Percentiles rank a stretch among this genome's conserved stretches.
These are phyloP conservation scores for Conistra vaccinii DNA, from an alignment of 2,888 invertebrate species.

Conservation along the genomic window DNA sequence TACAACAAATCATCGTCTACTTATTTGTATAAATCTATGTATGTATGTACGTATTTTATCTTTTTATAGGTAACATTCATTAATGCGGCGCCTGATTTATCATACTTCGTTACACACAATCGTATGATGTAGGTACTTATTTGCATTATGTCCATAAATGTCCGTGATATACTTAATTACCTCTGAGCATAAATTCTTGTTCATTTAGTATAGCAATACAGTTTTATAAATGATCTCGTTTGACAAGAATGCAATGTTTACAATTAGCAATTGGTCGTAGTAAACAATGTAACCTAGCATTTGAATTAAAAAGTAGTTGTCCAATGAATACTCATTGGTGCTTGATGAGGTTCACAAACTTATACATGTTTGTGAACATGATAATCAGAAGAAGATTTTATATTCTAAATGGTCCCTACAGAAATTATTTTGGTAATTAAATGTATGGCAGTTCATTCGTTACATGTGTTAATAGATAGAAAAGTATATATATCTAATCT, in stretches of 20 bases:
- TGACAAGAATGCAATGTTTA: conserved; percentile 11
- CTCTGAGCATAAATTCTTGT: conserved; percentile 1
- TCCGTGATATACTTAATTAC: conserved; percentile 35
- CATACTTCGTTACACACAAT: conserved; percentile 20
- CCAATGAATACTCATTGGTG: no score
- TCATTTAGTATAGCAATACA: conserved; percentile 13
- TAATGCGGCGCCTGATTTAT: conserved; percentile 36
- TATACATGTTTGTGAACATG: conserved; percentile 12
- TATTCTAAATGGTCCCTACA: neutral
- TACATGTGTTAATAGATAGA: conserved; percentile 32
- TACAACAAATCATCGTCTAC: neutral
- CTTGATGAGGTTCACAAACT: no score
- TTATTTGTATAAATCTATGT: neutral
- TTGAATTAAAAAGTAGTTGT: conserved; percentile 6
- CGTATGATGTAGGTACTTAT: conserved; percentile 3
- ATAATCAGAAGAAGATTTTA: neutral
- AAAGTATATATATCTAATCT: conserved; percentile 72
- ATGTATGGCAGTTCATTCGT: neutral
- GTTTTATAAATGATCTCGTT: conserved; percentile 9
- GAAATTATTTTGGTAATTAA: conserved; percentile 2
- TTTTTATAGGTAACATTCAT: conserved; percentile 7
- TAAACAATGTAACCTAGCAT: neutral
- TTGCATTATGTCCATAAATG: conserved; percentile 11
- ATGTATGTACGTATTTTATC: conserved; percentile 3
- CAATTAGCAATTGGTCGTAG: neutral